These are phyloP conservation scores for Phasia obesa DNA, from an alignment of 2,888 invertebrate species.

Conservation along the genomic window DNA sequence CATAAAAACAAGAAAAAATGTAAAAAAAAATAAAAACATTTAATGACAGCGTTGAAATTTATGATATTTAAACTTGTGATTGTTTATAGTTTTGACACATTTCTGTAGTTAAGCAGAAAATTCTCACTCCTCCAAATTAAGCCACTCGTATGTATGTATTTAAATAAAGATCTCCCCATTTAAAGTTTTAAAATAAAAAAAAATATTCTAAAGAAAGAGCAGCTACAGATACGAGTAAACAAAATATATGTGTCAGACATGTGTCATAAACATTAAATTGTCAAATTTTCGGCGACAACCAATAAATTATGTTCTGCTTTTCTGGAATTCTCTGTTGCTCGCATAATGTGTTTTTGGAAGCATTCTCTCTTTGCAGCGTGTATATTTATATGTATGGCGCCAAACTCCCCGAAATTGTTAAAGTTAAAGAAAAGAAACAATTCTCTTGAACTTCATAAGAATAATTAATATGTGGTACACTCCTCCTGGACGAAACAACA, in stretches of 20 bases:
- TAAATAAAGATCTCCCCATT: constrained; percentile 45
- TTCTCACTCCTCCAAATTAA: constrained; percentile 33
- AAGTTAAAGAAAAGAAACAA: constrained; percentile 31
- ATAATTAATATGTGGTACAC: constrained; percentile 60
- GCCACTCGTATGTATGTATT: constrained; percentile 12
- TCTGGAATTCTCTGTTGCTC: constrained; percentile 19
- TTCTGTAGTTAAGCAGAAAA: constrained; percentile 73
- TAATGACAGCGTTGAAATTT: constrained; percentile 80
- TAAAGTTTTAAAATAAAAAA: neutral
- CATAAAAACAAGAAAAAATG: constrained; percentile 27
- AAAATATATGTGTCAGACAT: constrained; percentile 66
- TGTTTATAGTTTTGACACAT: constrained; percentile 71
- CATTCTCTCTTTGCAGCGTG: constrained; percentile 43
- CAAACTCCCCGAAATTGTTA: constrained; percentile 72
- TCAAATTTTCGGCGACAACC: constrained; percentile 82
- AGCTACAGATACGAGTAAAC: constrained; percentile 1
- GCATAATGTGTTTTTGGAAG: constrained; percentile 10
- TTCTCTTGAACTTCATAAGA: constrained; percentile 54
- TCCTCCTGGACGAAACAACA: constrained; percentile 40
- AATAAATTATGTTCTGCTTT: constrained; percentile 79
- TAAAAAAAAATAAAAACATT: constrained; percentile 17
- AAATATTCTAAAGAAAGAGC: neutral
- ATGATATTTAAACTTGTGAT: constrained; percentile 75
- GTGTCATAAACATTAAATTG: constrained; percentile 79
- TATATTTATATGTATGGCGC: constrained; percentile 78